Conservation (phyloP, 2,797 vertebrate genomes). For the Tympanoctomys barrerae region DNA sequence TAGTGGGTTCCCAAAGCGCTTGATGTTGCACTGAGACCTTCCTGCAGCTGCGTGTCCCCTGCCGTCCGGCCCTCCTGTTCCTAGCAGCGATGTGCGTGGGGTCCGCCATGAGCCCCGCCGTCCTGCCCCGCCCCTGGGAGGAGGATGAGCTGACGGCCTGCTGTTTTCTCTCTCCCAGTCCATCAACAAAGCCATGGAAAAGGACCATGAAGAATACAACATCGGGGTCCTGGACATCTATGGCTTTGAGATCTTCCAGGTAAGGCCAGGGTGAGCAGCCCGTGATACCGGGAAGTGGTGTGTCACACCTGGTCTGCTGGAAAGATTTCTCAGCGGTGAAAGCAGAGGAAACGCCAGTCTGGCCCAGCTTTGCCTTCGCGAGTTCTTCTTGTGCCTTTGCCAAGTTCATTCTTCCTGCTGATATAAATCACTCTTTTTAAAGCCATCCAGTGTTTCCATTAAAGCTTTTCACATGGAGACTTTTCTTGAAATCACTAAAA, state of each 20-base stretch:
- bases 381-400: slow-evolving; percentile 60
- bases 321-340: neutral
- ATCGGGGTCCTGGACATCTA: slow-evolving; percentile 99
- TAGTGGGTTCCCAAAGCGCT: neutral
- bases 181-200: slow-evolving; percentile 99
- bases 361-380: neutral
- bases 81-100: neutral
- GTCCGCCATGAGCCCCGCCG: accelerated
- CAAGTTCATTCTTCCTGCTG: slow-evolving; percentile 64
- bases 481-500: slow-evolving; percentile 43
- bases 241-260: slow-evolving; percentile 99
- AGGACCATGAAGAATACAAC: slow-evolving; percentile 96
- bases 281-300: neutral
- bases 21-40: neutral
- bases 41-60: neutral
- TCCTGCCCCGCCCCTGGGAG: neutral
- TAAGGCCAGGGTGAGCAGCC: slow-evolving; percentile 82
- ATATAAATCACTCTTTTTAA: slow-evolving; percentile 21
- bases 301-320: slow-evolving; percentile 2
- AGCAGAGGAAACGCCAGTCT: no score
- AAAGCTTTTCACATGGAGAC: neutral
- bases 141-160: neutral
- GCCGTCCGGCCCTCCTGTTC: neutral
- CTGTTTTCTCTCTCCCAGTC: slow-evolving; percentile 89
- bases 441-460: neutral